Base-by-base conservation (phyloP, 2,113 vertebrate genomes). In the Propithecus coquereli region DNA sequence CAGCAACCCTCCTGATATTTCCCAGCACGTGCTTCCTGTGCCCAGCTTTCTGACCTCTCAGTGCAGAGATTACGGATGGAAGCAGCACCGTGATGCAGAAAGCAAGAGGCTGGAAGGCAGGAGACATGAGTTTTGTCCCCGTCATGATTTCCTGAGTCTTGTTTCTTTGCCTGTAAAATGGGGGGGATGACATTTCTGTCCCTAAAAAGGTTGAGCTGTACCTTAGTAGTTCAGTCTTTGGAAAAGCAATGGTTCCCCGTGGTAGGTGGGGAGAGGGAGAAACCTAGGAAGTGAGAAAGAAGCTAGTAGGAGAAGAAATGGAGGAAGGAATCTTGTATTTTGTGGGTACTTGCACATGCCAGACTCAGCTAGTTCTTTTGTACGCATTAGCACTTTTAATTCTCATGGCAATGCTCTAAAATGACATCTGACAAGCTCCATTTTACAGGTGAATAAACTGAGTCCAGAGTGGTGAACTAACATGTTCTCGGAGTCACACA, bases 1-100 rank as follows among this genome's bases (percentile, higher is more conserved):
- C 11, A 9, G 10, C 4, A 0, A 59, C n/a, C 43, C 37, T 85
- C 4, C 0, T 2, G 5, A 17, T 34, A 17, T 40, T 6, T 45
- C 43, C 52, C 25, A 8, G n/a, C 10, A 6, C 10, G 30, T 68
- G 4, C 30, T 43, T 34, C 25, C 30, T 30, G 43, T 23, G 50
- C 3, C 34, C 27, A 12, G 34, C 6, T 37, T 89, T 45, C 77
- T 23, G 22, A 86, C 8, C 3, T 47, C 17, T 74, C n/a, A 1
- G 0, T 6, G 12, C 9, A 11, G 59, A 45, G 18, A n/a, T 16
- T 1, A 0, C 25, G 17, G 70, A 30, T 10, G 23, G 7, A 52
- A 54, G 12, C 23, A 25, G n/a, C 3, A 2, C 82, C 52, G 6
- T 9, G 37, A 68, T 32, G 32, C 13, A 45, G 50, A 52, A 57